A percentile compares a stretch with the other conserved stretches of the same genome.
These are phyloP conservation scores for Siniperca undulata DNA, from an alignment of 2,797 vertebrate species.

Conservation along the genomic window DNA sequence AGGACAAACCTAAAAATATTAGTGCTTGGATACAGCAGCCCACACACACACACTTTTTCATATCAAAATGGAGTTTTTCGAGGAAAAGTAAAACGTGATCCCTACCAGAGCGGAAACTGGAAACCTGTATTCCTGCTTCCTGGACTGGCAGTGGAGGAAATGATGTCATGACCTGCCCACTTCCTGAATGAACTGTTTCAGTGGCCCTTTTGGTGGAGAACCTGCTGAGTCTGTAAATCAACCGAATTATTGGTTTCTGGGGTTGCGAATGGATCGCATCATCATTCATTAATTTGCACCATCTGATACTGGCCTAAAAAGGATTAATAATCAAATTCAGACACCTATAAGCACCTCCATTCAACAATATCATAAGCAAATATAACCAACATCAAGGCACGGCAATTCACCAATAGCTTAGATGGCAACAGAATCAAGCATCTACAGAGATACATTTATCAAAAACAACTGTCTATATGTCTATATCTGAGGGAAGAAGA, in stretches of 20 bases:
- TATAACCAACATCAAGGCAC: background rate
- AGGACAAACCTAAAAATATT: background rate
- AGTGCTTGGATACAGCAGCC: background rate
- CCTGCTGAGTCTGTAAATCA: conserved; percentile 57
- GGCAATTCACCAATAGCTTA: background rate
- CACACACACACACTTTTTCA: background rate
- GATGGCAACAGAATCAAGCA: background rate
- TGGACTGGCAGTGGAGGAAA: conserved; percentile 82
- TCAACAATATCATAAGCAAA: background rate
- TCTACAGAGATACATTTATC: background rate
- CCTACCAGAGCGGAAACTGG: conserved; percentile 67
- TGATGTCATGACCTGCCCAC: conserved; percentile 85
- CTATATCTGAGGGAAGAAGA: background rate
- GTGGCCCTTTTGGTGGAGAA: conserved; percentile 60
- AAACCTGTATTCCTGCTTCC: conserved; percentile 77
- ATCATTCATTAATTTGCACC: background rate
- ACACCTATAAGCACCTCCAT: background rate
- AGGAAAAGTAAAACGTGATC: conserved; percentile 58
- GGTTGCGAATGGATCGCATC: background rate
- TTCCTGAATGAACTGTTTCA: conserved; percentile 87
- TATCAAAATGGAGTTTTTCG: conserved; percentile 27
- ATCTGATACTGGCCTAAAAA: background rate
- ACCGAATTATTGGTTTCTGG: conserved; percentile 34
- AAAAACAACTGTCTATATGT: background rate
- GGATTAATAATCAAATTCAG: background rate